A percentile compares a stretch with the other conserved stretches of the same genome.
Evolutionary conservation across 2,888 invertebrate species (phyloP).

Genomic region (Dermolepida albohirtum): DNA sequence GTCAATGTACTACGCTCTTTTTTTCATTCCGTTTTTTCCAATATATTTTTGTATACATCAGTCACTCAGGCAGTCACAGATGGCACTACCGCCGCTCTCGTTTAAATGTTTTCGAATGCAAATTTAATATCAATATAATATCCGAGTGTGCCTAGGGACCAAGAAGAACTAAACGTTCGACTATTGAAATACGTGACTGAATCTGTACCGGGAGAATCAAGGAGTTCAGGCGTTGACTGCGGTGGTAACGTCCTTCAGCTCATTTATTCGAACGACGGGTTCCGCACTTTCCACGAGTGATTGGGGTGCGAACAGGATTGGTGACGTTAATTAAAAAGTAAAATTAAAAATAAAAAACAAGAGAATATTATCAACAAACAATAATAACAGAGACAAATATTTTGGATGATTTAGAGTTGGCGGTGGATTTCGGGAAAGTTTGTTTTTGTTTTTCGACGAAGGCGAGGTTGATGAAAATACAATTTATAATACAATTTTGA

Average conservation of each 20-base stretch:
- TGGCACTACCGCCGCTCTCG: neutral
- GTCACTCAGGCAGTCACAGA: slow-evolving; percentile 19
- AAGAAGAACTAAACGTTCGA: neutral
- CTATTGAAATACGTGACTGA: slow-evolving; percentile 29
- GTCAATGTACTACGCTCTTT: slow-evolving; percentile 7
- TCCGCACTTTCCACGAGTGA: no score
- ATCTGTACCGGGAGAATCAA: neutral
- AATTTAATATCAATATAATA: slow-evolving; percentile 34
- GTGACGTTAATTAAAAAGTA: slow-evolving; percentile 17
- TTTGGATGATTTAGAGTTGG: neutral
- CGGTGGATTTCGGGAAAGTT: neutral
- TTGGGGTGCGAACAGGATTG: no score
- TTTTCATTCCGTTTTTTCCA: neutral
- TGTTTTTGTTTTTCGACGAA: neutral
- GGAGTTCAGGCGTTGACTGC: neutral
- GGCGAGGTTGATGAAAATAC: no score
- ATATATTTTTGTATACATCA: slow-evolving; percentile 12
- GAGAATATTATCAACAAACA: slow-evolving; percentile 21
- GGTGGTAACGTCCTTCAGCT: no score
- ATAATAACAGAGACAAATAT: slow-evolving; percentile 2
- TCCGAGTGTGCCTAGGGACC: slow-evolving; percentile 1
- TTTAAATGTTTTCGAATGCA: slow-evolving; percentile 29
- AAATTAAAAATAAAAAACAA: neutral
- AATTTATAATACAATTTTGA: no score
- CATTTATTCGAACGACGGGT: no score